Conservation (phyloP, 2,797 vertebrate genomes). For the Salarias fasciatus region DNA sequence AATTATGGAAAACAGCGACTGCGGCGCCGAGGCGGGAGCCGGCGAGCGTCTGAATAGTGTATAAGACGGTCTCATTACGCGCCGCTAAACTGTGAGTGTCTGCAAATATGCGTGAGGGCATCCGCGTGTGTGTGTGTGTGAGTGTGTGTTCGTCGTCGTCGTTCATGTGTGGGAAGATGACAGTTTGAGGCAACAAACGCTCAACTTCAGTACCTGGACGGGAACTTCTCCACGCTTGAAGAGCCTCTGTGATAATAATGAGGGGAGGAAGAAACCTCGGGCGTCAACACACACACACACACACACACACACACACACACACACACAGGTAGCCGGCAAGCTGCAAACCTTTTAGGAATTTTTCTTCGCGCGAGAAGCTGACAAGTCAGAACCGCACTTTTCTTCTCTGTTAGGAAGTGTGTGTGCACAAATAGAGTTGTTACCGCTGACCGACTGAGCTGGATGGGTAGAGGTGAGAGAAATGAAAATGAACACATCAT, state of each 20-base stretch:
- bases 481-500: too few relatives aligned
- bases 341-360: too few relatives aligned
- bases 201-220: slow-evolving; percentile 35
- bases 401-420: neutral
- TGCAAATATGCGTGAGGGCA: slow-evolving; percentile 19
- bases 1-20: slow-evolving; percentile 58
- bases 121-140: slow-evolving; percentile 27
- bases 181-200: slow-evolving; percentile 33
- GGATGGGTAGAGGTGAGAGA: neutral
- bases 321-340: too few relatives aligned
- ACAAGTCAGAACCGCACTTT: neutral
- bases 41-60: slow-evolving; percentile 33
- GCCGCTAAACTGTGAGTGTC: slow-evolving; percentile 35
- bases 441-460: too few relatives aligned
- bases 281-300: neutral
- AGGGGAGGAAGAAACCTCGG: slow-evolving; percentile 4
- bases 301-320: too few relatives aligned
- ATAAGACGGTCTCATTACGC: slow-evolving; percentile 47
- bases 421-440: too few relatives aligned
- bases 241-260: slow-evolving; percentile 19
- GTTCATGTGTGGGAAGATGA: slow-evolving; percentile 50
- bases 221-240: slow-evolving; percentile 34
- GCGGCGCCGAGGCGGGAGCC: slow-evolving; percentile 35
- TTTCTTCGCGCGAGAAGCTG: neutral
- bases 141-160: slow-evolving; percentile 41